A percentile compares a stretch with the other conserved stretches of the same genome.
These are phyloP conservation scores for Cephalopterus ornatus DNA, from an alignment of 2,113 vertebrate genomes.

Conservation along the genomic window DNA sequence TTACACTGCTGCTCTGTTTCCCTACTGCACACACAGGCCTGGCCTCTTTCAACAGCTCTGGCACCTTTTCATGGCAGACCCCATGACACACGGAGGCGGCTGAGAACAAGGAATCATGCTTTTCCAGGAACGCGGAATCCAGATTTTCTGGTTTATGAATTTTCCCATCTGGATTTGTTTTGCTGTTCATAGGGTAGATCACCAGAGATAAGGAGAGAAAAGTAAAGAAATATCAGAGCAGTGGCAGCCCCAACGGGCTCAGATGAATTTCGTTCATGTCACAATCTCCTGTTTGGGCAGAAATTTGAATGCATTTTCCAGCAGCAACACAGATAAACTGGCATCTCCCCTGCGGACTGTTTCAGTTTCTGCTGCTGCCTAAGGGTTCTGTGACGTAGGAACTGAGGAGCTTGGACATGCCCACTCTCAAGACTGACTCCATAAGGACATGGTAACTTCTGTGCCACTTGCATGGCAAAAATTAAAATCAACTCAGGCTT, in stretches of 20 bases:
- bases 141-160: slow-evolving; percentile 64
- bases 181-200: slow-evolving; percentile 44
- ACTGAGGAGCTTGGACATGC: slow-evolving; percentile 26
- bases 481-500: background rate
- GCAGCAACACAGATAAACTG: slow-evolving; percentile 27
- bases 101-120: slow-evolving; percentile 47
- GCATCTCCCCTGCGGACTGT: background rate
- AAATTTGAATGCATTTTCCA: slow-evolving; percentile 55
- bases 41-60: slow-evolving; percentile 39
- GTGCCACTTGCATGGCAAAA: background rate
- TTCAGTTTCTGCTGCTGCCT: slow-evolving; percentile 33
- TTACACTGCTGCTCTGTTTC: background rate
- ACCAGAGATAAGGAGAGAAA: slow-evolving; percentile 48
- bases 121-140: slow-evolving; percentile 58
- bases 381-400: background rate
- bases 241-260: slow-evolving; percentile 23
- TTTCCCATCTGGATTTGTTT: slow-evolving; percentile 62
- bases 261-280: slow-evolving; percentile 32
- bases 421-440: background rate
- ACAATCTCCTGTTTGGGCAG: slow-evolving; percentile 51
- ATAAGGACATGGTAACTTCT: background rate
- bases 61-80: slow-evolving; percentile 50
- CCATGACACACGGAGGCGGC: slow-evolving; percentile 53
- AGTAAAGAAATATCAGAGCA: slow-evolving; percentile 28
- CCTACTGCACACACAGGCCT: background rate